Evolutionary conservation across 2,888 invertebrate species (phyloP), one percentile per base, ranked within the genome.

Genomic region (Tetragnatha montana): DNA sequence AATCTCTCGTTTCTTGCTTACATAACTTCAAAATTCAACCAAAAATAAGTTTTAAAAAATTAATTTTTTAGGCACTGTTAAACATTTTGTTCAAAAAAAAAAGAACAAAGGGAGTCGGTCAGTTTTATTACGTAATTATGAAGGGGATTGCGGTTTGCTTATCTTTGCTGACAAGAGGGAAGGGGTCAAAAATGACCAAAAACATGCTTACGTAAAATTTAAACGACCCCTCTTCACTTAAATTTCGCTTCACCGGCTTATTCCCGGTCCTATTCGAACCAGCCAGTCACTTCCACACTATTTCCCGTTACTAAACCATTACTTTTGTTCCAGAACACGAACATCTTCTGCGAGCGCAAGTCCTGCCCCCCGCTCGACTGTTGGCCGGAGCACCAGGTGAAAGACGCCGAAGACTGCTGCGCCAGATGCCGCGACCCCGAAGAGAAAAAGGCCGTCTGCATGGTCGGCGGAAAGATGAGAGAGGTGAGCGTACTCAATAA

Each of bases 331-430:
- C 70, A 94, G 92, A 96, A 96, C 92, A 96, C 96, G 74, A 97
- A 97, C 6, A 95, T 96, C 0, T 95, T 96, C 80, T 98, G 98
- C 93, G 95, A 95, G 87, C 95, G 97, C 17, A 95, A 96, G 92
- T 96, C 97, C 0, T 98, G 98, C 92, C 98, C 98, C 0, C 96
- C 97, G n/a, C 94, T 98, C 88, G 97, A 97, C 92, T 98, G 98
- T 91, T 95, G 96, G 0, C 95, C 95, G 0, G 96, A 96, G 49
- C 94, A 96, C 92, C 96, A 93, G 80, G 92, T 92, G 74, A 92
- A 92, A 19, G 92, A 92, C 14, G 91, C 92, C 6, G 93, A 93
- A 10, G 91, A 92, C n/a, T 94, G 94, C 91, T 94, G 94, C 90
- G 93, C 93, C 0, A 91, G 91, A 35, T 94, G 94, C 91, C 76